Percentiles rank a stretch among this genome's conserved stretches.
Evolutionary conservation across 1,140 invertebrate species (phyloP).

Genomic region (Anastrepha ludens): DNA sequence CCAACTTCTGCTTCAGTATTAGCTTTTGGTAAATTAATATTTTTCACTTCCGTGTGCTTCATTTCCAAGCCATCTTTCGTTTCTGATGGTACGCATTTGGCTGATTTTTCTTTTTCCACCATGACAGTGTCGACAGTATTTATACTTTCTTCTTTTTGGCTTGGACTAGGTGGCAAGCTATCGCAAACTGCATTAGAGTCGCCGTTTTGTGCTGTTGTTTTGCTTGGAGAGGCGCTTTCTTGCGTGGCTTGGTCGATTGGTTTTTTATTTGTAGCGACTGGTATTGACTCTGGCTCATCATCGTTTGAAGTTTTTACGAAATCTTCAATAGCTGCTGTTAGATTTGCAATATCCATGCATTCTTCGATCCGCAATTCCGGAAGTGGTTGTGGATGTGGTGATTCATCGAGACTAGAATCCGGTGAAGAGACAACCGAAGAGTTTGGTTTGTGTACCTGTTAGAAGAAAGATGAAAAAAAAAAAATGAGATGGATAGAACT

Average conservation of each 20-base stretch:
- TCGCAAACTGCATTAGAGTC: background rate
- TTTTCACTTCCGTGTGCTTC: background rate
- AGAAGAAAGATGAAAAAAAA: conserved; percentile 22
- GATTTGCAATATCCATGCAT: conserved; percentile 65
- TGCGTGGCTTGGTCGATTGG: background rate
- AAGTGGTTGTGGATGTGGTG: conserved; percentile 8
- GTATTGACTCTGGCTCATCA: background rate
- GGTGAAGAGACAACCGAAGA: background rate
- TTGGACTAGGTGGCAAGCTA: background rate
- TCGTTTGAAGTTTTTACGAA: conserved; percentile 63
- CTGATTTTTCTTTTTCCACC: conserved; percentile 13
- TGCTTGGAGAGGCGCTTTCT: background rate
- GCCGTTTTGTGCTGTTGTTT: background rate
- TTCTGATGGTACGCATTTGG: background rate
- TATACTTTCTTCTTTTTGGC: background rate
- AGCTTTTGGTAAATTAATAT: background rate
- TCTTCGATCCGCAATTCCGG: conserved; percentile 54
- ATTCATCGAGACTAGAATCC: conserved; percentile 42
- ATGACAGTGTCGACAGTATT: background rate
- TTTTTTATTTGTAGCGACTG: background rate
- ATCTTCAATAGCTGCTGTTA: conserved; percentile 69
- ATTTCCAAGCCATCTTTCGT: background rate
- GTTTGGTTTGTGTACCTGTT: conserved; percentile 28
- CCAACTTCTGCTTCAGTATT: conserved; percentile 54
- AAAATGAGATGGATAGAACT: too few relatives aligned